These are phyloP conservation scores for Actenoides lindsayi DNA, from an alignment of 2,113 vertebrate genomes.

Conservation along the genomic window DNA sequence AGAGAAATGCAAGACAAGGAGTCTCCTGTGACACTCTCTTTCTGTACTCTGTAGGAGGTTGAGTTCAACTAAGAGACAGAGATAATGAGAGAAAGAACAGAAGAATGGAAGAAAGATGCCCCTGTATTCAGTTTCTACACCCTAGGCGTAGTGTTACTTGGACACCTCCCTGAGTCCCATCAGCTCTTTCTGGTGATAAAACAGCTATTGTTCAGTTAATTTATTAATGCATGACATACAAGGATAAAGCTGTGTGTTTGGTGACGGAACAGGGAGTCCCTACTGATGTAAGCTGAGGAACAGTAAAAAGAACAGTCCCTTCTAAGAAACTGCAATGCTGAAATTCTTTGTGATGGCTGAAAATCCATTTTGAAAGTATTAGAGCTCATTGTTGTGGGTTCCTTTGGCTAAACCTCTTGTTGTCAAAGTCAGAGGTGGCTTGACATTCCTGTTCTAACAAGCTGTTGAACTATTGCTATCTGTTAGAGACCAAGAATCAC, in stretches of 20 bases:
- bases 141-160: neutral
- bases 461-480: neutral
- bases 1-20: neutral
- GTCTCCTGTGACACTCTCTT: neutral
- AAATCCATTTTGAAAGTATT: neutral
- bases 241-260: neutral
- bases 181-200: neutral
- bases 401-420: neutral
- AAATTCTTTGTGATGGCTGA: neutral
- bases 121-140: neutral
- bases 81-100: neutral
- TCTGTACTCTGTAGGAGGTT: neutral
- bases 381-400: neutral
- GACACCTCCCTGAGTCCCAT: neutral
- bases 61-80: neutral
- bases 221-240: neutral
- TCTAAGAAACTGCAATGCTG: neutral
- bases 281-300: neutral
- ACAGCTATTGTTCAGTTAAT: neutral
- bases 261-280: neutral
- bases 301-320: neutral
- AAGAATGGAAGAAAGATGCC: neutral
- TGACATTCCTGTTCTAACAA: neutral
- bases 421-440: neutral
- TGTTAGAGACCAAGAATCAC: neutral